A percentile compares a stretch with the other conserved stretches of the same genome.
Evolutionary conservation across 2,888 invertebrate species (phyloP).

Genomic region (Spialia ferax): DNA sequence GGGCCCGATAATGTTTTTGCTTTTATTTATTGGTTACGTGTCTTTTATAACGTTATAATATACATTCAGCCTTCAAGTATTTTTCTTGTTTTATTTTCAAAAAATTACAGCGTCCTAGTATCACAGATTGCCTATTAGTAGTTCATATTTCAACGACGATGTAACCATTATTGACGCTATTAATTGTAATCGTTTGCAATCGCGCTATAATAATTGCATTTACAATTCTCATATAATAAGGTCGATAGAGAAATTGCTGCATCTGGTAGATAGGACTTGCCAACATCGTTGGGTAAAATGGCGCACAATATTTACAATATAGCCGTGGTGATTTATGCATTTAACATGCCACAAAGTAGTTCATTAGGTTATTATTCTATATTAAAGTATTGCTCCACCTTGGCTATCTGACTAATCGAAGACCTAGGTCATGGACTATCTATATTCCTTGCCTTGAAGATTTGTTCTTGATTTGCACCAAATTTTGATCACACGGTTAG

Average conservation of each 20-base stretch:
- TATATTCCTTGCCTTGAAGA: too few relatives aligned
- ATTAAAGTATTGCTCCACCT: too few relatives aligned
- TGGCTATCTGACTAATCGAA: too few relatives aligned
- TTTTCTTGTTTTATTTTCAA: too few relatives aligned
- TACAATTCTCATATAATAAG: conserved; percentile 47
- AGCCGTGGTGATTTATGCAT: not conserved
- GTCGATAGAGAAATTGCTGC: conserved; percentile 50
- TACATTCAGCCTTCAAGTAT: too few relatives aligned
- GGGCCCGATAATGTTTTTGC: not conserved
- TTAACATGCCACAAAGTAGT: too few relatives aligned
- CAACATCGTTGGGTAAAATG: conserved; percentile 50
- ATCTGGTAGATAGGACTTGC: conserved; percentile 43
- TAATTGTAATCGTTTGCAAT: conserved; percentile 20
- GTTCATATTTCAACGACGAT: not conserved
- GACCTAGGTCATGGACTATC: too few relatives aligned
- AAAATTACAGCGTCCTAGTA: not conserved
- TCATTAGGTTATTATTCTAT: too few relatives aligned
- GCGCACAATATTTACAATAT: conserved; percentile 48
- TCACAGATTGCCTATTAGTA: not conserved
- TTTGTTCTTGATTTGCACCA: too few relatives aligned
- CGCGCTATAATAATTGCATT: conserved; percentile 47
- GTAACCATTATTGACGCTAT: conserved; percentile 15
- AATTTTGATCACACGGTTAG: too few relatives aligned
- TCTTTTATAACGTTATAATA: too few relatives aligned
- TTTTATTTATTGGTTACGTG: not conserved